Conservation (phyloP, 2,113 vertebrate species). For the Platysternon megacephalum region DNA sequence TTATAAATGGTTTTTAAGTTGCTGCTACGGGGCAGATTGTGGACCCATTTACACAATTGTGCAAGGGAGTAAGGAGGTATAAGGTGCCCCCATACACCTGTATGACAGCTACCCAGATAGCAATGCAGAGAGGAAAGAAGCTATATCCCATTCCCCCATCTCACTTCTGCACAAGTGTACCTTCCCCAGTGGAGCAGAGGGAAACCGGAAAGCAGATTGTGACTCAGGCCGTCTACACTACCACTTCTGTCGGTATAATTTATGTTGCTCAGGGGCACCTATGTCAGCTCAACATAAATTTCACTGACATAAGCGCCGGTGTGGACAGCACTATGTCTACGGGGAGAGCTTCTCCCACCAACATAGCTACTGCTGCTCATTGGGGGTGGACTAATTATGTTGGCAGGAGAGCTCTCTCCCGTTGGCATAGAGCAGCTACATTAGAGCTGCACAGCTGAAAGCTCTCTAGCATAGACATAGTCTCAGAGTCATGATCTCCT, state of each 20-base stretch:
- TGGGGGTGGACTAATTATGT: too few relatives aligned
- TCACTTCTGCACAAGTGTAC: fast-evolving
- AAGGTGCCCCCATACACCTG: fast-evolving
- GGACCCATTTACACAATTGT: background rate
- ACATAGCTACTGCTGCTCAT: too few relatives aligned
- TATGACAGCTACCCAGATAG: background rate
- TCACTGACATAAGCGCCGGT: too few relatives aligned
- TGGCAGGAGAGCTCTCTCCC: too few relatives aligned
- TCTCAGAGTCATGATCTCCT: background rate
- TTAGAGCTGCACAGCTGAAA: too few relatives aligned
- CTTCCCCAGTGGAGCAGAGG: background rate
- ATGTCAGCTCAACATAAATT: too few relatives aligned
- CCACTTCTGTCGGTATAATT: too few relatives aligned
- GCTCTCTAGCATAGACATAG: too few relatives aligned
- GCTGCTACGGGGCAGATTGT: background rate
- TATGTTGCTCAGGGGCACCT: too few relatives aligned
- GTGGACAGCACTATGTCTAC: too few relatives aligned
- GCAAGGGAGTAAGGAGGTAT: background rate
- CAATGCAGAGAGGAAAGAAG: background rate
- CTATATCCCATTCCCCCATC: fast-evolving
- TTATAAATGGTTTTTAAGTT: background rate
- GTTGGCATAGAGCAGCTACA: too few relatives aligned
- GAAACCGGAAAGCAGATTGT: background rate
- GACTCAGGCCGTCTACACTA: fast-evolving
- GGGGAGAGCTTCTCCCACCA: too few relatives aligned